Conservation (phyloP, 2,113 vertebrate genomes). For the Potamarius usumacintae region DNA sequence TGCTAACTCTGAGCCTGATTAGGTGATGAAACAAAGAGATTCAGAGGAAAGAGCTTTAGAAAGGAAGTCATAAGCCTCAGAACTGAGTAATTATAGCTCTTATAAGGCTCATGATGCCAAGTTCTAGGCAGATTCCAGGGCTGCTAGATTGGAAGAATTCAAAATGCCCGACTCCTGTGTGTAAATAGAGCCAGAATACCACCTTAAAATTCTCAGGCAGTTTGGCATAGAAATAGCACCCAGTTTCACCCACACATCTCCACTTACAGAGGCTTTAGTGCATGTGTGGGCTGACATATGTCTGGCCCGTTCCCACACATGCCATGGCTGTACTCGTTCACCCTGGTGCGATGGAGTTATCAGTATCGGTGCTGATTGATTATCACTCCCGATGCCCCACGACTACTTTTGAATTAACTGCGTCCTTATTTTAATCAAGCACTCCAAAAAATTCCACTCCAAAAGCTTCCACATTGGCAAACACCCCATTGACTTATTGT, state of each 20-base stretch:
- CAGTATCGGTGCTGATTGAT: neutral
- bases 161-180: neutral
- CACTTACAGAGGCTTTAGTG: conserved; percentile 16
- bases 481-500: conserved; percentile 32
- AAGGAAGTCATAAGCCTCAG: neutral
- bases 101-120: conserved; percentile 2
- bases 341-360: neutral
- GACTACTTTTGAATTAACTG: conserved; percentile 25
- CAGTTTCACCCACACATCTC: conserved; percentile 14
- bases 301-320: conserved; percentile 21
- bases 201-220: neutral
- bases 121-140: neutral
- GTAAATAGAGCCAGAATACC: neutral
- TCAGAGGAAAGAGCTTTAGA: neutral
- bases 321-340: conserved; percentile 10
- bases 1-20: neutral
- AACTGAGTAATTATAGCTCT: neutral
- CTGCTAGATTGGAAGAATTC: neutral
- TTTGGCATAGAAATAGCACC: conserved; percentile 21
- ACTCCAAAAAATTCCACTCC: conserved; percentile 16
- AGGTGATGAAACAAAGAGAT: neutral
- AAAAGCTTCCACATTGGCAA: neutral
- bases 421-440: conserved; percentile 30
- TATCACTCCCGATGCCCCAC: conserved; percentile 27
- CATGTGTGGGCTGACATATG: conserved; percentile 28